Evolutionary conservation across 2,113 vertebrate species (phyloP).

Genomic region (Petrocephalus microphthalmus): DNA sequence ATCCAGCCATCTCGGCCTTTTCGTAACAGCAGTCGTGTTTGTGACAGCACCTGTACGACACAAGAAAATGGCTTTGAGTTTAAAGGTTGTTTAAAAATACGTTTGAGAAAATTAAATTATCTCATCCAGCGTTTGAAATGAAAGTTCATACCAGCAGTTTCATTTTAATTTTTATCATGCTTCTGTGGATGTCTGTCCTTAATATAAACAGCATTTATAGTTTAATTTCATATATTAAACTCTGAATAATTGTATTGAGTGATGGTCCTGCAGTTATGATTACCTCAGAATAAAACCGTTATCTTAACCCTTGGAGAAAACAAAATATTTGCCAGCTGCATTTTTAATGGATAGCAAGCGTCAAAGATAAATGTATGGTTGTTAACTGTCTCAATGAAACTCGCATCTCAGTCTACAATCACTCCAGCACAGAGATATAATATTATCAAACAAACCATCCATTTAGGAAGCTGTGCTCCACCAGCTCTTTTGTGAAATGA

Average conservation of each 20-base stretch:
- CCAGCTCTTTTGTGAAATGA: not conserved
- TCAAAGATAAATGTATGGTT: not conserved
- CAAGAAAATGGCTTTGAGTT: not conserved
- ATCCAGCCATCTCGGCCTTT: conserved; percentile 29
- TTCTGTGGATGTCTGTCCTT: not conserved
- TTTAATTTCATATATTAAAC: conserved; percentile 3
- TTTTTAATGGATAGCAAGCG: not conserved
- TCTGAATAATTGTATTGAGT: conserved; percentile 8
- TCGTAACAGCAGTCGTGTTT: conserved; percentile 44
- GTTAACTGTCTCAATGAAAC: not conserved
- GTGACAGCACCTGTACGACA: conserved; percentile 36
- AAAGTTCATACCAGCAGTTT: not conserved
- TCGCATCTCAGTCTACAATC: conserved; percentile 14
- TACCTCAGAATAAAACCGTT: not conserved
- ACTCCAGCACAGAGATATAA: not conserved
- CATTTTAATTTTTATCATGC: not conserved
- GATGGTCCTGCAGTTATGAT: not conserved
- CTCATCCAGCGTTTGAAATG: not conserved
- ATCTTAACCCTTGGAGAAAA: not conserved
- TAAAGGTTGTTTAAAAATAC: not conserved
- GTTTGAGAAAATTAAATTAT: not conserved
- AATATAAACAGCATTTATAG: not conserved
- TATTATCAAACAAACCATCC: conserved; percentile 18
- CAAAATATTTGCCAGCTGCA: not conserved
- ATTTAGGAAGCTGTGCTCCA: not conserved